A percentile compares a stretch with the other conserved stretches of the same genome.
Conservation (phyloP, 2,888 invertebrate genomes). For the Bugula neritina region DNA sequence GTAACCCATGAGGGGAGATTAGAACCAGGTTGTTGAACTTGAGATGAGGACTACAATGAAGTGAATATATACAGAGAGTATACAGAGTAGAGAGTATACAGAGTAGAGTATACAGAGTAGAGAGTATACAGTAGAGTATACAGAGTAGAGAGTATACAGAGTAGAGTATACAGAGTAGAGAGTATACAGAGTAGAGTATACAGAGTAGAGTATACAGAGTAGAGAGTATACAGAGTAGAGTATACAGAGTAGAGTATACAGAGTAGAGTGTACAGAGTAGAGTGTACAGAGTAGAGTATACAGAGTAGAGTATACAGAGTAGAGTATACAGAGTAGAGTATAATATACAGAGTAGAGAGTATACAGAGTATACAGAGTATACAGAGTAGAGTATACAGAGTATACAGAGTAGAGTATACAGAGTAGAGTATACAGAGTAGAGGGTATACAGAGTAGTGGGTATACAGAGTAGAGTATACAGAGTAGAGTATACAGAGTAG, state of each 20-base stretch:
- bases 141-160: no score
- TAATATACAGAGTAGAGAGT: background rate
- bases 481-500: background rate
- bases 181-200: background rate
- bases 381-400: background rate
- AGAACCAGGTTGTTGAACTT: conserved; percentile 67
- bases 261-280: background rate
- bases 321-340: background rate
- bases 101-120: background rate
- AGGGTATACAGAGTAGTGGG: background rate
- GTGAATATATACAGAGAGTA: no score
- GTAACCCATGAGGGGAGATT: conserved; percentile 64
- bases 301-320: no score
- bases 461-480: background rate
- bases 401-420: background rate
- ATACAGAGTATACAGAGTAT: background rate
- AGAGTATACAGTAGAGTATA: no score
- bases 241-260: background rate
- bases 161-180: background rate
- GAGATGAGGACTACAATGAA: conserved; percentile 55
- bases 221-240: background rate
- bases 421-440: background rate
- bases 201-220: background rate
- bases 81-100: background rate
- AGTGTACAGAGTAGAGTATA: no score